Evolutionary conservation across 1,140 invertebrate genomes (phyloP).

Genomic region (Bombus vancouverensis): DNA sequence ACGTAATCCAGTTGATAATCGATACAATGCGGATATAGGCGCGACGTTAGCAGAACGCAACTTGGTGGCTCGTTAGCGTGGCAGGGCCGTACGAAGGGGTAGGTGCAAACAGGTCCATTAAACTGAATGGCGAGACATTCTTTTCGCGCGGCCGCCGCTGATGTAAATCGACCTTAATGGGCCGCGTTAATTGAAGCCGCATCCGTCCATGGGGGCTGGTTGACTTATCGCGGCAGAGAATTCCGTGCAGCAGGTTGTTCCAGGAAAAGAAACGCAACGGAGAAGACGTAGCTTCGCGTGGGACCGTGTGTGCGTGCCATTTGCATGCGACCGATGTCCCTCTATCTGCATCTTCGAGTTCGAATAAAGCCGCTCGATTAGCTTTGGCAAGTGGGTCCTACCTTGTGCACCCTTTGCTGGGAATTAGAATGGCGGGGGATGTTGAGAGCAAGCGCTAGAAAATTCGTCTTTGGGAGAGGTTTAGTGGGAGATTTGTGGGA

Average conservation of each 20-base stretch:
- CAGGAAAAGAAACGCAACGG: slow-evolving; percentile 35
- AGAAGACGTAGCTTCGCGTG: slow-evolving; percentile 9
- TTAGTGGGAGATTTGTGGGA: no score
- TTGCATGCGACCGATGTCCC: slow-evolving; percentile 15
- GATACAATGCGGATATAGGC: slow-evolving; percentile 26
- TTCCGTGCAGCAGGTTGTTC: slow-evolving; percentile 50
- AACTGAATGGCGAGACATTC: slow-evolving; percentile 64
- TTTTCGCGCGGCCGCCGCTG: slow-evolving; percentile 61
- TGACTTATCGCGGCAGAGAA: slow-evolving; percentile 65
- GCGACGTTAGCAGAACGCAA: slow-evolving; percentile 16
- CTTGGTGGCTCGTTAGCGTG: slow-evolving; percentile 53
- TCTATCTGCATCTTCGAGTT: slow-evolving; percentile 13
- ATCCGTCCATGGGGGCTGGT: slow-evolving; percentile 40
- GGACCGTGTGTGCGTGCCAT: neutral
- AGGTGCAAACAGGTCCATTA: slow-evolving; percentile 71
- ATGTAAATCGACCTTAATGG: slow-evolving; percentile 71
- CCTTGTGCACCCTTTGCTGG: neutral
- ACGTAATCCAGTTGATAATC: slow-evolving; percentile 27
- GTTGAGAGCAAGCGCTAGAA: no score
- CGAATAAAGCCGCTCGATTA: neutral
- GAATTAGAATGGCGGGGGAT: no score
- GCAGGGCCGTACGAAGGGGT: slow-evolving; percentile 56
- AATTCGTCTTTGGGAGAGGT: no score
- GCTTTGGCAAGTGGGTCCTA: neutral
- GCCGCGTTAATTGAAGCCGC: slow-evolving; percentile 67